Conservation (phyloP, 2,888 invertebrate genomes). For the Papilio elwesi region DNA sequence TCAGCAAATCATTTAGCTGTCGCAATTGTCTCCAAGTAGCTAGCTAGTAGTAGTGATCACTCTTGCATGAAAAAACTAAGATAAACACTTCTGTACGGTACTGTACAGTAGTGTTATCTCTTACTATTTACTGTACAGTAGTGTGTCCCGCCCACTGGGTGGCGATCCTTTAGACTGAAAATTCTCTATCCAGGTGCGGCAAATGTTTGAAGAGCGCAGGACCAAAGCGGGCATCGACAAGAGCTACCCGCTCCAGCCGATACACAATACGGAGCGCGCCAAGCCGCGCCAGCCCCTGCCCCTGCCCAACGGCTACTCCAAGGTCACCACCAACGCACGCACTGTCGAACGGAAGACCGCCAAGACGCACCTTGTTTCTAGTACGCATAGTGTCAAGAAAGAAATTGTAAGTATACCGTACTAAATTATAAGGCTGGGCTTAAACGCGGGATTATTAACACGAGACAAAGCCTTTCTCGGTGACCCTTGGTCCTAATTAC, state of each 20-base stretch:
- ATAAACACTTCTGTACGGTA: too few relatives aligned
- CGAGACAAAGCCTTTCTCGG: too few relatives aligned
- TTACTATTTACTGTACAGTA: too few relatives aligned
- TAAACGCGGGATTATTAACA: too few relatives aligned
- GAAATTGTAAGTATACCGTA: conserved; percentile 55
- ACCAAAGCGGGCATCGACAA: conserved; percentile 90
- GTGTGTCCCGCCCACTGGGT: background rate
- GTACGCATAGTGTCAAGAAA: conserved; percentile 63
- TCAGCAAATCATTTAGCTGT: too few relatives aligned
- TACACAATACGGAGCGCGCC: conserved; percentile 80
- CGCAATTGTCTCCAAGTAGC: too few relatives aligned
- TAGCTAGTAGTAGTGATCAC: too few relatives aligned
- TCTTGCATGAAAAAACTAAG: too few relatives aligned
- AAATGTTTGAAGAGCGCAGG: conserved; percentile 93
- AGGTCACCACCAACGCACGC: conserved; percentile 58
- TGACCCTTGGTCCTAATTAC: too few relatives aligned
- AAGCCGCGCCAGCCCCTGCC: conserved; percentile 63
- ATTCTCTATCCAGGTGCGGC: conserved; percentile 85
- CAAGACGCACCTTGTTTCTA: conserved; percentile 54
- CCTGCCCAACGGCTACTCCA: conserved; percentile 69
- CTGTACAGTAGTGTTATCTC: too few relatives aligned
- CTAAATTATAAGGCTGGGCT: background rate
- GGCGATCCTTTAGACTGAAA: background rate
- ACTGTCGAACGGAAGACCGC: conserved; percentile 59
- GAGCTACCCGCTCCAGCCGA: conserved; percentile 91